Evolutionary conservation across 2,888 invertebrate species (phyloP).

Genomic region (Therioaphis trifolii): DNA sequence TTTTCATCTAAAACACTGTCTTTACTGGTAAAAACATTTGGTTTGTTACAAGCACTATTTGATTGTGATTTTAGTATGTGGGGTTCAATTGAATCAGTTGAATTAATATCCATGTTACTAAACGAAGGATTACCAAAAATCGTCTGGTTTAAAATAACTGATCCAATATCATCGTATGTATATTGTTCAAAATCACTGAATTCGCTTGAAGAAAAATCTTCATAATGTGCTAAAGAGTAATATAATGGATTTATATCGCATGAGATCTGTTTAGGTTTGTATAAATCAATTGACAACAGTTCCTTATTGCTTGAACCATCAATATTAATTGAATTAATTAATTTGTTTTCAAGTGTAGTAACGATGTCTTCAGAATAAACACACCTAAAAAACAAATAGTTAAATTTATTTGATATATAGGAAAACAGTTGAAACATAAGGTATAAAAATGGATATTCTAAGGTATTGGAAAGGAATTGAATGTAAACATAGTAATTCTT

Average conservation of each 20-base stretch:
- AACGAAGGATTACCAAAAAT: slow-evolving; percentile 15
- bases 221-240: slow-evolving; percentile 53
- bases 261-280: slow-evolving; percentile 32
- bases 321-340: slow-evolving; percentile 44
- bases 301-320: slow-evolving; percentile 8
- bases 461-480: slow-evolving; percentile 11
- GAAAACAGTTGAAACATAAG: neutral
- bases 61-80: slow-evolving; percentile 18
- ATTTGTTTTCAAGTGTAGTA: slow-evolving; percentile 48
- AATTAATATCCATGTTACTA: slow-evolving; percentile 50
- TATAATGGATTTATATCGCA: slow-evolving; percentile 61
- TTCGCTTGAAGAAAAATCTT: slow-evolving; percentile 57
- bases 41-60: slow-evolving; percentile 7
- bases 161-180: slow-evolving; percentile 18
- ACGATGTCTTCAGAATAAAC: slow-evolving; percentile 46
- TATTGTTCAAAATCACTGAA: slow-evolving; percentile 56
- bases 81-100: slow-evolving; percentile 16
- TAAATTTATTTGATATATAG: neutral
- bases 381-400: slow-evolving; percentile 31
- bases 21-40: neutral
- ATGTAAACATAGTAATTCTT: slow-evolving; percentile 6
- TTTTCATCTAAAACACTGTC: slow-evolving; percentile 25
- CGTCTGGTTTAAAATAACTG: slow-evolving; percentile 28
- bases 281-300: slow-evolving; percentile 41
- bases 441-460: neutral